Evolutionary conservation across 2,888 invertebrate genomes (phyloP).

Genomic region (Tanypteryx hageni): DNA sequence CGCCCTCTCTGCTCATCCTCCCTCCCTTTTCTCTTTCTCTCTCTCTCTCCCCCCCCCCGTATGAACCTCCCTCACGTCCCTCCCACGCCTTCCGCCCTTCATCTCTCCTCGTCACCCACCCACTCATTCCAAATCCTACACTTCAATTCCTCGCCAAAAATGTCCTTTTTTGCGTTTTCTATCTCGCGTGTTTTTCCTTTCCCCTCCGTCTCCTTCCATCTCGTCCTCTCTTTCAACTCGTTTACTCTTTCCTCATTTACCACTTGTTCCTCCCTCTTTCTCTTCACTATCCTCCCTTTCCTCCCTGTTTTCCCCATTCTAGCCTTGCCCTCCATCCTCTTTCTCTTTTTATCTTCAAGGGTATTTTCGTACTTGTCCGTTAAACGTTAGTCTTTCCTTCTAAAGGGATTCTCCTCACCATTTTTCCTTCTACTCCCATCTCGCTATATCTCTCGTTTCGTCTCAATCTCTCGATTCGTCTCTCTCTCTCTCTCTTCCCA

Average conservation of each 20-base stretch:
- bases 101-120: background rate
- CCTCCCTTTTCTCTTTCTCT: background rate
- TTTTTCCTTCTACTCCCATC: background rate
- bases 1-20: background rate
- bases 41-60: background rate
- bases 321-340: no score
- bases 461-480: background rate
- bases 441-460: background rate
- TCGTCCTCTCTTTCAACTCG: no score
- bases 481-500: background rate
- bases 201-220: background rate
- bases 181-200: background rate
- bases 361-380: slow-evolving; percentile 18
- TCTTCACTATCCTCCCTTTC: background rate
- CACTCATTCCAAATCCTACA: background rate
- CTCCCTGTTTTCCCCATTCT: background rate
- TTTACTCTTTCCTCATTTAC: background rate
- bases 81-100: background rate
- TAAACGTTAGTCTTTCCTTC: background rate
- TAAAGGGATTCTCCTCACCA: background rate
- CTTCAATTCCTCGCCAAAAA: no score
- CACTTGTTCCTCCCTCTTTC: background rate
- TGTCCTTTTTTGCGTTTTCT: background rate
- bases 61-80: background rate
- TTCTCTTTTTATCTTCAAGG: no score